These are phyloP conservation scores for Ditylenchus dipsaci DNA, from an alignment of 1,140 invertebrate species.

Conservation along the genomic window DNA sequence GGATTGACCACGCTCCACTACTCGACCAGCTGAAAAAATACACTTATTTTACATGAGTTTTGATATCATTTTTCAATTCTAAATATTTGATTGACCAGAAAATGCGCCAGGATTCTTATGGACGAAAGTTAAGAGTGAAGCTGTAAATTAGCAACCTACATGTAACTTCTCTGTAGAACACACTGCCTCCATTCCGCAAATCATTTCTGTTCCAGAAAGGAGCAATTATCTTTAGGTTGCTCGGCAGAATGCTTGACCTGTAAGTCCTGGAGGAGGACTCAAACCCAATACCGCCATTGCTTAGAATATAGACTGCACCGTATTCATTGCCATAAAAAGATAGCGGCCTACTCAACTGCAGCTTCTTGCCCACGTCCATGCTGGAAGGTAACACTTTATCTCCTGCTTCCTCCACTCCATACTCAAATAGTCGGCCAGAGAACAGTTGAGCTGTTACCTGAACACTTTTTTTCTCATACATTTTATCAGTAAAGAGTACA, in stretches of 20 bases:
- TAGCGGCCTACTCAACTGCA: conserved; percentile 48
- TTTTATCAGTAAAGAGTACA: too few species aligned
- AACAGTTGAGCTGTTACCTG: conserved; percentile 57
- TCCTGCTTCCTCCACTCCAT: conserved; percentile 48
- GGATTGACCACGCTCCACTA: conserved; percentile 54
- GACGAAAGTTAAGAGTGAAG: too few species aligned
- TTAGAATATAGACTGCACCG: conserved; percentile 49
- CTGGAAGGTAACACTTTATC: conserved; percentile 44
- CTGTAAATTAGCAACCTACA: conserved; percentile 6
- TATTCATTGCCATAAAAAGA: conserved; percentile 51
- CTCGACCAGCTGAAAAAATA: conserved; percentile 46
- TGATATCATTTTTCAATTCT: too few species aligned
- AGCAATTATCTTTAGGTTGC: conserved; percentile 43
- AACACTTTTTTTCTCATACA: neutral
- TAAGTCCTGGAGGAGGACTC: conserved; percentile 43
- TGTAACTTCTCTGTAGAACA: conserved; percentile 50
- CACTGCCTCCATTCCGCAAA: conserved; percentile 53
- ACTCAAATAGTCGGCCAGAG: conserved; percentile 56
- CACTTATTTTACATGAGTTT: too few species aligned
- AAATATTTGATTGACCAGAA: too few species aligned
- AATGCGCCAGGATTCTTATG: too few species aligned
- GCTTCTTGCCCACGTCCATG: conserved; percentile 48
- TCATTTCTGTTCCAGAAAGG: conserved; percentile 58
- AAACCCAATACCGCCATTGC: conserved; percentile 56
- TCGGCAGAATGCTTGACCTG: conserved; percentile 49